phyloP scores from a whole-genome alignment of 37 sponge, comb jelly and placozoan species.

The Theonella swinhoei region DNA sequence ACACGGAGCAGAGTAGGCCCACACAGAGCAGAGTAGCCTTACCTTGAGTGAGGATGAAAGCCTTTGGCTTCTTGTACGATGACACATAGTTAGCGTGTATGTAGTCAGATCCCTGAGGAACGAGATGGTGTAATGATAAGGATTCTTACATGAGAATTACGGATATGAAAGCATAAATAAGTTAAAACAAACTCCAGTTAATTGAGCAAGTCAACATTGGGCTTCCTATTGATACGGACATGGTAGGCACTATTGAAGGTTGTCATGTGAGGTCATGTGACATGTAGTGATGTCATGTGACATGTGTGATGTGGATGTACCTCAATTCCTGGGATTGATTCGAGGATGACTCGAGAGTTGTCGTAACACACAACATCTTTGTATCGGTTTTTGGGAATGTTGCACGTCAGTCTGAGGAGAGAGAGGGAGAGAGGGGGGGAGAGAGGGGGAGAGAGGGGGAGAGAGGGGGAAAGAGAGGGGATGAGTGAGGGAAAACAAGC shows the following conservation, averaged over 20 bases:
- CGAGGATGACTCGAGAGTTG: conserved; percentile 69
- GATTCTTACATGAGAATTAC: neutral
- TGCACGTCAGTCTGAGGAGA: conserved; percentile 60
- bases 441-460: no score
- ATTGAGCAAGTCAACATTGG: no score
- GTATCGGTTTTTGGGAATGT: conserved; percentile 88
- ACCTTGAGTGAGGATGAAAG: conserved; percentile 91
- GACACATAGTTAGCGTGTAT: conserved; percentile 90
- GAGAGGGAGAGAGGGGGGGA: no score
- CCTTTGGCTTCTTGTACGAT: conserved; percentile 67
- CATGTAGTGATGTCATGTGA: no score
- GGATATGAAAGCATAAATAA: neutral
- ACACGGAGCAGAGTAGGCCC: no score
- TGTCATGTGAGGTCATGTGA: no score
- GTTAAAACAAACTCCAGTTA: neutral
- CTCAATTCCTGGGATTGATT: conserved; percentile 35
- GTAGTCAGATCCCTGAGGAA: conserved; percentile 79
- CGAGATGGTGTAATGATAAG: neutral
- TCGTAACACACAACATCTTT: conserved; percentile 83
- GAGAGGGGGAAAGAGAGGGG: no score
- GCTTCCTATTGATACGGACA: no score
- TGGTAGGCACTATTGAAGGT: no score
- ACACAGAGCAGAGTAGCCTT: neutral
- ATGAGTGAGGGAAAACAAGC: no score
- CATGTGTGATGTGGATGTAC: no score